Conservation (phyloP, 2,888 invertebrate genomes). For the Noctua pronuba region DNA sequence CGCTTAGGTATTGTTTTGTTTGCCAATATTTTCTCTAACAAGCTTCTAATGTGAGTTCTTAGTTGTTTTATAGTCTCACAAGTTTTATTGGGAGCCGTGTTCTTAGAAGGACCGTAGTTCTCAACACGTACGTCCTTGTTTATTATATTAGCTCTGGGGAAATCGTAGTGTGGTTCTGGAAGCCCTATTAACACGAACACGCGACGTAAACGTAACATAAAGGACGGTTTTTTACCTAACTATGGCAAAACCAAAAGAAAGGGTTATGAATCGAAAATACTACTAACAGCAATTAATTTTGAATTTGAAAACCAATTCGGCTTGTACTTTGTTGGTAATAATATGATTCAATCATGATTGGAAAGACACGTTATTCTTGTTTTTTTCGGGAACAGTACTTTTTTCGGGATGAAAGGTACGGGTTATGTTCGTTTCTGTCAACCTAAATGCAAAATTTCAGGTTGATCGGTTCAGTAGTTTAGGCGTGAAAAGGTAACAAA, state of each 20-base stretch:
- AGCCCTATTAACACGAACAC: not conserved
- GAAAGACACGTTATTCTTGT: no score
- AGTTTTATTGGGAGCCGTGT: slow-evolving; percentile 6
- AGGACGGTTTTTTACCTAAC: not conserved
- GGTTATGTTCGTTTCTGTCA: no score
- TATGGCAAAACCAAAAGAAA: not conserved
- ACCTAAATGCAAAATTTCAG: no score
- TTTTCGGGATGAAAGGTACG: no score
- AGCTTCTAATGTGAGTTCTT: slow-evolving; percentile 19
- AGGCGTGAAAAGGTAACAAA: no score
- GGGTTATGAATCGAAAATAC: not conserved
- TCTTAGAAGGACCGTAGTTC: slow-evolving; percentile 9
- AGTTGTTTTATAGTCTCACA: slow-evolving; percentile 12
- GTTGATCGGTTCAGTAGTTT: no score
- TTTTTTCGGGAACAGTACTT: no score
- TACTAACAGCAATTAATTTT: no score
- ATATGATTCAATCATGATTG: no score
- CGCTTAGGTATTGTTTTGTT: not conserved
- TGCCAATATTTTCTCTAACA: not conserved
- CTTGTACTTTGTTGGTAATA: no score
- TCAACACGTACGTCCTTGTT: slow-evolving; percentile 14
- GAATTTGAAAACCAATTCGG: no score
- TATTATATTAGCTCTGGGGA: slow-evolving; percentile 21
- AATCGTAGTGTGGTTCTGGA: slow-evolving; percentile 11
- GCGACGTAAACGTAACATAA: not conserved